These are phyloP conservation scores for Isurus oxyrinchus DNA, from an alignment of 2,113 vertebrate genomes.

Conservation along the genomic window DNA sequence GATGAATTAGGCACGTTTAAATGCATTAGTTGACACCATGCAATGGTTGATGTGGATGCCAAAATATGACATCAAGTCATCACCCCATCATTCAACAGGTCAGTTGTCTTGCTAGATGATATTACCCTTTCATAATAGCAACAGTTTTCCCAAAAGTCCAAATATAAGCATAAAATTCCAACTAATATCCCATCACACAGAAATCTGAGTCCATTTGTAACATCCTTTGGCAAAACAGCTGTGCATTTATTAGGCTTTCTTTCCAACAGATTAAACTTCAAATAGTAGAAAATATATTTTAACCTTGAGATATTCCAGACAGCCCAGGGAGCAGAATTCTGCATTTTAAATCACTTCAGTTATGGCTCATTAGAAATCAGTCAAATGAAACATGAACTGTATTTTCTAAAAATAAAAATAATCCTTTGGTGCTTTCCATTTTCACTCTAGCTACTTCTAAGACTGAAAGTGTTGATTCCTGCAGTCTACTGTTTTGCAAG, in stretches of 20 bases:
- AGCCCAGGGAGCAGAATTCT: not conserved
- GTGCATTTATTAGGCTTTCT: not conserved
- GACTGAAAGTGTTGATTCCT: not conserved
- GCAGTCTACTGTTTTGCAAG: not conserved
- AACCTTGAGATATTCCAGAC: not conserved
- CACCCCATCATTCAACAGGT: not conserved
- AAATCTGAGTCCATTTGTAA: not conserved
- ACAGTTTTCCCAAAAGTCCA: not conserved
- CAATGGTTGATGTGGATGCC: not conserved
- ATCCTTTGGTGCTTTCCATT: not conserved
- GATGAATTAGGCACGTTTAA: constrained; percentile 18
- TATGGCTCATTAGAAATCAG: not conserved
- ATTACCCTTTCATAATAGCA: not conserved
- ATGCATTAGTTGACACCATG: constrained; percentile 3
- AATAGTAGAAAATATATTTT: not conserved
- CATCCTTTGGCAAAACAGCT: not conserved
- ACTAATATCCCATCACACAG: not conserved
- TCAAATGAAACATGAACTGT: not conserved
- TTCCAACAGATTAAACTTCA: constrained; percentile 9
- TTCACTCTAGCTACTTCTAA: not conserved
- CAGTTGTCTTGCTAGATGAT: constrained; percentile 16
- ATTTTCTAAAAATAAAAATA: not conserved
- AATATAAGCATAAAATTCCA: constrained; percentile 10
- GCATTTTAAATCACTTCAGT: not conserved
- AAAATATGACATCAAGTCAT: not conserved